A percentile compares a stretch with the other conserved stretches of the same genome.
phyloP scores from a whole-genome alignment of 2,113 vertebrate genomes.

The Aviceda subcristata region DNA sequence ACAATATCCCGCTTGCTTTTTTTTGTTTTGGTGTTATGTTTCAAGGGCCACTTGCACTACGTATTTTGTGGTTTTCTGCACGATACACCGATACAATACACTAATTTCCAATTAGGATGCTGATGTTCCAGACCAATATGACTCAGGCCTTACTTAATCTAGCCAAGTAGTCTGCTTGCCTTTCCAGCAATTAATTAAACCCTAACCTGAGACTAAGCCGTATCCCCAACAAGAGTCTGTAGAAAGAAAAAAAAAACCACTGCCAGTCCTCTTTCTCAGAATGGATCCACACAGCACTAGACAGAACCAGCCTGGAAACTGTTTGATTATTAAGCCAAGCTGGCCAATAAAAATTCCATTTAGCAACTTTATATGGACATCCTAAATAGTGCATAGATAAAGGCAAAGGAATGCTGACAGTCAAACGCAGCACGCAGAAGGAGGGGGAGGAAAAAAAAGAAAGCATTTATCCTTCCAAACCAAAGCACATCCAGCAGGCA shows the following conservation, averaged over 20 bases:
- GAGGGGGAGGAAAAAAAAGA: not conserved
- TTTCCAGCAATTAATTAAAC: conserved; percentile 20
- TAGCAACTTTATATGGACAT: conserved; percentile 62
- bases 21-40: not conserved
- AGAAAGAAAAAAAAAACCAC: not conserved
- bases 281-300: conserved; percentile 15
- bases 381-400: conserved; percentile 37
- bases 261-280: not conserved
- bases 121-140: not conserved
- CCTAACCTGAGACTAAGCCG: not conserved
- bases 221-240: not conserved
- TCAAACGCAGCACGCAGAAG: not conserved
- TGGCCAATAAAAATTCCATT: conserved; percentile 57
- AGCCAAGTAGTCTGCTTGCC: not conserved
- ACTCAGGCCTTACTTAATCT: not conserved
- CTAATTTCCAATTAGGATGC: not conserved
- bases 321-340: conserved; percentile 63
- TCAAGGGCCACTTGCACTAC: not conserved
- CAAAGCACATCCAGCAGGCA: not conserved
- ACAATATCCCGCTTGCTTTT: not conserved
- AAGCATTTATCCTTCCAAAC: not conserved
- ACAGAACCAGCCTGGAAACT: conserved; percentile 52
- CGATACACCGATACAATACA: not conserved
- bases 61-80: not conserved
- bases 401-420: conserved; percentile 51